Percentiles rank a stretch among this genome's conserved stretches.
Evolutionary conservation across 2,888 invertebrate species (phyloP).

Genomic region (Melitaea athalia): DNA sequence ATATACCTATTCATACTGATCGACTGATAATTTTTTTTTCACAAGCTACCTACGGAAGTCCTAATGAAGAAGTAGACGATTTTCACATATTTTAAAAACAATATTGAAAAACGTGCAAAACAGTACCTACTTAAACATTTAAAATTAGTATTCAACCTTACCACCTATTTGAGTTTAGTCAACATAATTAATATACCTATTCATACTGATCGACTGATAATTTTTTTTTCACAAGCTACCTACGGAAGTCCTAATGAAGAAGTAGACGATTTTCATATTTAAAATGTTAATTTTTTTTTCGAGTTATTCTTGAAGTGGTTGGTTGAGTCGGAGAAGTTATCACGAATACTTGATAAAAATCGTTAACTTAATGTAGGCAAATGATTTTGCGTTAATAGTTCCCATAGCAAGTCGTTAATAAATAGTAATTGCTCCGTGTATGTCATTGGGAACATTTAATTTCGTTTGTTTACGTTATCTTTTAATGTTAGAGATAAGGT

Average conservation of each 20-base stretch:
- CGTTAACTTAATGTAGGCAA: background rate
- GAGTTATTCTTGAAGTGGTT: constrained; percentile 1
- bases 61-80: background rate
- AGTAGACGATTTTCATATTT: background rate
- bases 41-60: background rate
- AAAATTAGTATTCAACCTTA: background rate
- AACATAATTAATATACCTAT: constrained; percentile 6
- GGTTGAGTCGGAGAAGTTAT: background rate
- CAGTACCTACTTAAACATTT: background rate
- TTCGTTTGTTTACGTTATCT: no score
- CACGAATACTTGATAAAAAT: background rate
- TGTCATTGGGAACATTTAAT: background rate
- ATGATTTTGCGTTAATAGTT: background rate
- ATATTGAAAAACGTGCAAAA: no score
- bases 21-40: constrained; percentile 3
- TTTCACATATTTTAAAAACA: background rate
- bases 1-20: constrained; percentile 2
- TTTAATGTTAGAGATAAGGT: no score
- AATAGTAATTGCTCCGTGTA: background rate
- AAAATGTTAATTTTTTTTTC: background rate
- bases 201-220: constrained; percentile 1
- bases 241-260: background rate
- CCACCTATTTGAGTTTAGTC: background rate
- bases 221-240: constrained; percentile 2
- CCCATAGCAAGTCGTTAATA: background rate